Evolutionary conservation across 2,797 vertebrate species (phyloP).

Genomic region (Sparus aurata): DNA sequence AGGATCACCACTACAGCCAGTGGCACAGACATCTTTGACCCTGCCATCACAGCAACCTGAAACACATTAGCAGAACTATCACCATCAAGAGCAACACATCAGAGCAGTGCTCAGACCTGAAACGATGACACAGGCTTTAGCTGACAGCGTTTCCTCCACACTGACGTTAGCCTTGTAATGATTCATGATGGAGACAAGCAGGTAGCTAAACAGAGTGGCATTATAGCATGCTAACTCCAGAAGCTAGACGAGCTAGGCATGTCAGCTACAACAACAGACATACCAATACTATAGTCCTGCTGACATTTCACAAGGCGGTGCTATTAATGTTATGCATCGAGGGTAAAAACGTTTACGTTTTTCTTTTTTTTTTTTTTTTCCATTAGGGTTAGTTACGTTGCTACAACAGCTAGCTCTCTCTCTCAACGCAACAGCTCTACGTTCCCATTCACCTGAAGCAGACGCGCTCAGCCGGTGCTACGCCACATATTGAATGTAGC

Average conservation of each 20-base stretch:
- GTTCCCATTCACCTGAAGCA: constrained; percentile 55
- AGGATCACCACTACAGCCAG: constrained; percentile 75
- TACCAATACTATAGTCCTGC: neutral
- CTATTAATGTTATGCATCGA: neutral
- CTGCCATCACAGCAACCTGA: constrained; percentile 56
- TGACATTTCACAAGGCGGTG: constrained; percentile 17
- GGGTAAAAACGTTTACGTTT: constrained; percentile 5
- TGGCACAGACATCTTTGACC: constrained; percentile 61
- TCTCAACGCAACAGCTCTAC: constrained; percentile 17
- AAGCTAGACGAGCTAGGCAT: constrained; percentile 6
- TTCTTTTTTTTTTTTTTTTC: neutral
- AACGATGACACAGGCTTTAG: constrained; percentile 6
- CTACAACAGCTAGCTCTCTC: constrained; percentile 30
- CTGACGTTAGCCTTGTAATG: neutral
- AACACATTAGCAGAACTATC: constrained; percentile 12
- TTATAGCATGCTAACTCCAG: constrained; percentile 27
- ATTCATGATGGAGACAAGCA: neutral
- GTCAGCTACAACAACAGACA: neutral
- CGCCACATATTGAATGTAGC: constrained; percentile 57
- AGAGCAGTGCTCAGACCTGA: neutral
- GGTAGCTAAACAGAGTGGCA: neutral
- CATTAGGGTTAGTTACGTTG: constrained; percentile 19
- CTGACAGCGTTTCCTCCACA: neutral
- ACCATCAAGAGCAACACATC: neutral
- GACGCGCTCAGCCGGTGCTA: constrained; percentile 59